Evolutionary conservation across 2,113 vertebrate genomes (phyloP), one percentile per base, ranked within the genome.

Genomic region (Geococcyx californianus): DNA sequence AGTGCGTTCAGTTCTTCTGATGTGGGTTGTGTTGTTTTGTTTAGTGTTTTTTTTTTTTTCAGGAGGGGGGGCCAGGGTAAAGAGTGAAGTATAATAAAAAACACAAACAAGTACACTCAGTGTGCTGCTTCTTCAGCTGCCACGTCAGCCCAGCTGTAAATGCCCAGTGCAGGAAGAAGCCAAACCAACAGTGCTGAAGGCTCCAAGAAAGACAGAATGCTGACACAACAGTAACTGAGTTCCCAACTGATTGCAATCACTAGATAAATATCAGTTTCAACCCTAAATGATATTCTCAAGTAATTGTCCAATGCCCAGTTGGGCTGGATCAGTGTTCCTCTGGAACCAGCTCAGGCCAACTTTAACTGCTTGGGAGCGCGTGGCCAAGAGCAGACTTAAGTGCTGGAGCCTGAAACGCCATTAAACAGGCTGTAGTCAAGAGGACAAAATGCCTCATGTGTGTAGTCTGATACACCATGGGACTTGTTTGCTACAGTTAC

Each of bases 211-310:
- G 95, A 81, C 94, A 97, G 91, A 97, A 94, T 93, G 98, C 97
- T 98, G 98, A 98, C 97, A 95, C 70, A 84, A 97, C 97, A 97
- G 94, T 95, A 86, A 87, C 96, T 72, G 89, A 52, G 84, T 93
- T 97, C 97, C 96, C 96, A 95, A 97, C 95, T 97, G 97, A 98
- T 98, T 98, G 96, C 94, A 98, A 98, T 98, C 98, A 97, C 97
- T 90, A 96, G 98, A 98, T 98, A 98, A 98, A 95, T 97, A 98
- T 97, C 97, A 89, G 95, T 97, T 98, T 98, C 95, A 81, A 82
- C 90, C 92, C 91, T 96, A 96, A 97, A 96, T 97, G 95, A 95
- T 96, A 97, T 96, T 98, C 96, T 95, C 73, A 89, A 96, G 90
- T 95, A 95, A 97, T 95, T 97, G 95, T 97, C 97, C 95, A 94